Evolutionary conservation across 2,113 vertebrate genomes (phyloP).

Genomic region (Sander vitreus): DNA sequence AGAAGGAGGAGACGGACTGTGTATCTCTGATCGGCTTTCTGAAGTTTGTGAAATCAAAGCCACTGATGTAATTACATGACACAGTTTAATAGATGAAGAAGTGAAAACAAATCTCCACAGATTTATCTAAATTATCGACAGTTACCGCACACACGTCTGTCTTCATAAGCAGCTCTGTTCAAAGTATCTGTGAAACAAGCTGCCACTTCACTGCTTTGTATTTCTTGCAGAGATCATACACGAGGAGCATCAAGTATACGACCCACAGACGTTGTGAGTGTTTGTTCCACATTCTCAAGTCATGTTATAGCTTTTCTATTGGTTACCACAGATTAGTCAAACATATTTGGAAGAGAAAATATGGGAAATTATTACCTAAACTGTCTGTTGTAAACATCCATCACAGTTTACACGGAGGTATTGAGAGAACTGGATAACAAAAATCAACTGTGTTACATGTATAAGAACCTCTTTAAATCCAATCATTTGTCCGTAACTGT

Average conservation of each 20-base stretch:
- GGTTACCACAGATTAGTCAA: neutral
- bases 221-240: constrained; percentile 60
- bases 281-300: neutral
- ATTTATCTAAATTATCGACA: too few relatives aligned
- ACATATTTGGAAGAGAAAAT: neutral
- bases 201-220: neutral
- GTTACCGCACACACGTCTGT: neutral
- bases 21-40: too few relatives aligned
- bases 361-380: neutral
- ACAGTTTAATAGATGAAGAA: too few relatives aligned
- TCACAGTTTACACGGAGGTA: neutral
- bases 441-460: too few relatives aligned
- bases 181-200: neutral
- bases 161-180: neutral
- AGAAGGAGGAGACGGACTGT: too few relatives aligned
- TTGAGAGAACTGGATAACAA: too few relatives aligned
- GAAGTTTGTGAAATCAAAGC: too few relatives aligned
- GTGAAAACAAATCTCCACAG: too few relatives aligned
- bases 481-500: too few relatives aligned
- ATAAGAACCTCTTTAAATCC: too few relatives aligned
- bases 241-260: constrained; percentile 58
- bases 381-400: neutral
- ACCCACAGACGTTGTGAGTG: constrained; percentile 70
- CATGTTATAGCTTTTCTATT: neutral
- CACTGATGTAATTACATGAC: too few relatives aligned